Percentiles rank a stretch among this genome's conserved stretches.
Conservation (phyloP, 2,888 invertebrate genomes). For the Brachypalpus laphriformis region DNA sequence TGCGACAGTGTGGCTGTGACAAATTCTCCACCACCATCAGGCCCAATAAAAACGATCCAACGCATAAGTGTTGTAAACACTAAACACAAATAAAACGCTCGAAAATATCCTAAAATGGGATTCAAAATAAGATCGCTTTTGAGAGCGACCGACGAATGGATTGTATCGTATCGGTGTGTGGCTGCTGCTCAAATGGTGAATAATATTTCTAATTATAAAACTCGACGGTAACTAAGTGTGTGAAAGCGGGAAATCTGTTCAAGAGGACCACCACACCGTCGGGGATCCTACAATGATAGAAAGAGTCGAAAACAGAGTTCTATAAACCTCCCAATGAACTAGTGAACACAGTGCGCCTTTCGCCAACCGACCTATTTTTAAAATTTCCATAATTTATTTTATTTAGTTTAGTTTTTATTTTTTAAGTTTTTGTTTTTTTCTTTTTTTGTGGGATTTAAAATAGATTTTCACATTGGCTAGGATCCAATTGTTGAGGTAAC, state of each 20-base stretch:
- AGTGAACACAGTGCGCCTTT: slow-evolving; percentile 3
- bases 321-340: slow-evolving; percentile 1
- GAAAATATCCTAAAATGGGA: slow-evolving; percentile 72
- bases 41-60: slow-evolving; percentile 10
- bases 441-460: slow-evolving; percentile 40
- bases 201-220: slow-evolving; percentile 71
- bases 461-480: slow-evolving; percentile 75
- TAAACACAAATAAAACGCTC: slow-evolving; percentile 52
- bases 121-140: slow-evolving; percentile 58
- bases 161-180: slow-evolving; percentile 22
- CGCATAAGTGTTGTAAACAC: slow-evolving; percentile 20
- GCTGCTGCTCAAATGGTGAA: slow-evolving; percentile 45
- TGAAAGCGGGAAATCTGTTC: slow-evolving; percentile 63
- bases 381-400: slow-evolving; percentile 70
- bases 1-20: slow-evolving; percentile 56
- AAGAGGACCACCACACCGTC: slow-evolving; percentile 57
- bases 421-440: slow-evolving; percentile 2
- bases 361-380: slow-evolving; percentile 73
- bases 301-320: slow-evolving; percentile 9
- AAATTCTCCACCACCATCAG: slow-evolving; percentile 13
- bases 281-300: slow-evolving; percentile 3
- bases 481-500: slow-evolving; percentile 77
- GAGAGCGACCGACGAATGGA: neutral
- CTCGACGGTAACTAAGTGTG: slow-evolving; percentile 51
- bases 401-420: slow-evolving; percentile 18